Evolutionary conservation across 1,140 invertebrate species (phyloP), one percentile per base, ranked within the genome.

Genomic region (Himalopsyche phryganea): DNA sequence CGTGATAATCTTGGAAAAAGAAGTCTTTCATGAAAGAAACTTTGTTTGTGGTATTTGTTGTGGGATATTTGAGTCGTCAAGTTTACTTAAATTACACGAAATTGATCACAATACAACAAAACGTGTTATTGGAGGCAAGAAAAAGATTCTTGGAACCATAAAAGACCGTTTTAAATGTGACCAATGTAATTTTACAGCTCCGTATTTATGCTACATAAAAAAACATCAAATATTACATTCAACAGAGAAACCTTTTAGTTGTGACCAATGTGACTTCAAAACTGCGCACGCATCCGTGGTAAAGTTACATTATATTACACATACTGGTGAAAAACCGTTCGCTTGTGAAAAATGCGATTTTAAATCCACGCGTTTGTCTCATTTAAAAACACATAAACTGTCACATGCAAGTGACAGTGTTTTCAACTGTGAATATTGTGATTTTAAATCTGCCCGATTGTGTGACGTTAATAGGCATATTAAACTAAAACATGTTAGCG

Each of bases 381-480:
- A 18, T 11, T 40, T 69, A 9, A 54, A 50, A 32, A 40, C 38
- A 13, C 68, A 69, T 20, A 19, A 9, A 2, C 7, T 7, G 1
- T 20, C 19, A 1, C 45, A 47, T 20, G 11, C 45, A 6, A 1
- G 14, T 2, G 45, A 18, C 1, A 47, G 28, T 13, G 59, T 61
- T 2, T 62, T 51, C 48, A 10, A 33, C 33, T 74, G 72, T 60
- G 64, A 68, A 5, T 60, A 64, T 51, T 83, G 82, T 63, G 77
- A 73, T 59, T 80, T 82, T 62, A 71, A 73, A 0, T 84, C 82
- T 64, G 81, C 55, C 10, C 51, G 57, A 46, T 64, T 49, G 41
- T 50, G 63, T 63, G 40, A n/a, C n/a, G n/a, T n/a, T n/a, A n/a
- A n/a, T n/a, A n/a, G n/a, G n/a, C n/a, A n/a, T n/a, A n/a, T n/a